Base-by-base conservation (phyloP, 2,888 invertebrate species). In the Cremastinae sp. region DNA sequence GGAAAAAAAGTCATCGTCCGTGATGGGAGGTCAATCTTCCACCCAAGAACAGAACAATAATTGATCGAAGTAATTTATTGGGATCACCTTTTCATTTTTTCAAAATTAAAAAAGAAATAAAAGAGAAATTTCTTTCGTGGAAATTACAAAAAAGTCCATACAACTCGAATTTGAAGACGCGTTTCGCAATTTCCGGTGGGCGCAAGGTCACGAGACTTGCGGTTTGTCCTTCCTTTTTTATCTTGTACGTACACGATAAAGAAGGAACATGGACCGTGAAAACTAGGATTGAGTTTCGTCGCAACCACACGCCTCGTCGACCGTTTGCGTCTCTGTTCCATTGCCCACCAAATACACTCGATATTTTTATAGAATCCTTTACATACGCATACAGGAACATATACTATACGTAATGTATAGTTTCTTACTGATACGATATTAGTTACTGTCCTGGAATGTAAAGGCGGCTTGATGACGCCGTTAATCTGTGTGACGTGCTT, bases 381-480 rank as follows among this genome's bases (percentile, higher is more conserved):
- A 28, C 5, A 28, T 28, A 28, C 7, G 35, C 20, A 58, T 58
- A 41, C 18, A 56, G 22, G 9, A 22, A 58, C n/a, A 62, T 43
- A 68, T 65, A 22, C 35, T 56, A 56, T 37, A 70, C 55, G 64
- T 61, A 71, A 79, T 75, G 78, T 80, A 77, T 74, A 55, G 16
- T 55, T 75, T 75, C 62, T 71, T 74, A 79, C 72, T 66, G 55
- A 69, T 72, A 53, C 18, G 58, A 68, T 72, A 72, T 72, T 70
- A 35, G 72, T 75, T 72, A 72, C 62, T 64, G 72, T 72, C 72
- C 75, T 78, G 81, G 77, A 84, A 78, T 53, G 56, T 69, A 75
- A 73, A 83, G 51, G 78, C 84, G 85, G 85, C 85, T 83, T 75
- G 78, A 78, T 65, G 86, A 84, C 86, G 85, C 84, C 83, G 83